These are phyloP conservation scores for Erethizon dorsatum DNA, from an alignment of 2,797 vertebrate species.

Conservation along the genomic window DNA sequence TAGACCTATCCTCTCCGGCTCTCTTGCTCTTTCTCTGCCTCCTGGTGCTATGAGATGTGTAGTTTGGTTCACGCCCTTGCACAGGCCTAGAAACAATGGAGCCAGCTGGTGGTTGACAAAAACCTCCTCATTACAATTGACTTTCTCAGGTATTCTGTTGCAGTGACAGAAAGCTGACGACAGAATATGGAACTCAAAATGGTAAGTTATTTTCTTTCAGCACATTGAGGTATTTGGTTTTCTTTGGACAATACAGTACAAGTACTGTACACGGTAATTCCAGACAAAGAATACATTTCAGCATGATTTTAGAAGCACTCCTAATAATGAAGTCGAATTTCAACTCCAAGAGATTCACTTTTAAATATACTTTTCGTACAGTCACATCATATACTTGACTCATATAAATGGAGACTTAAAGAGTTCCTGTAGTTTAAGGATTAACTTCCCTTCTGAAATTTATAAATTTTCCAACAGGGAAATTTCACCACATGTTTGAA, in stretches of 20 bases:
- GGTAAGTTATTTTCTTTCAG: background rate
- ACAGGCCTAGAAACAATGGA: no score
- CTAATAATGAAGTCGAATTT: background rate
- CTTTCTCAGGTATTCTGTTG: no score
- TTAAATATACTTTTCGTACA: background rate
- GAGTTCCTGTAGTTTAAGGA: background rate
- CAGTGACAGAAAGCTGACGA: no score
- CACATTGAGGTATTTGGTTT: background rate
- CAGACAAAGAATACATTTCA: background rate
- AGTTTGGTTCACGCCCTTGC: no score
- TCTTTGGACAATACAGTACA: background rate
- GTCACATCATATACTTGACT: background rate
- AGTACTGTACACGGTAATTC: background rate
- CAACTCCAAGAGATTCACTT: conserved; percentile 27
- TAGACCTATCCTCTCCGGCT: no score
- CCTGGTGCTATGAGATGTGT: no score
- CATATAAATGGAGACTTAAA: conserved; percentile 12
- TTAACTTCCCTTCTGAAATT: conserved; percentile 20
- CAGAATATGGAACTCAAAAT: background rate
- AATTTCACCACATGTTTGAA: background rate
- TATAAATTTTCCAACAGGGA: conserved; percentile 16
- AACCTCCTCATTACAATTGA: no score
- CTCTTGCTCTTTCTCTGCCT: no score
- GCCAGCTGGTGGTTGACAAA: no score
- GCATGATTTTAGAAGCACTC: conserved; percentile 4